phyloP scores from a whole-genome alignment of 2,888 invertebrate species.

The Stratiomys singularior region DNA sequence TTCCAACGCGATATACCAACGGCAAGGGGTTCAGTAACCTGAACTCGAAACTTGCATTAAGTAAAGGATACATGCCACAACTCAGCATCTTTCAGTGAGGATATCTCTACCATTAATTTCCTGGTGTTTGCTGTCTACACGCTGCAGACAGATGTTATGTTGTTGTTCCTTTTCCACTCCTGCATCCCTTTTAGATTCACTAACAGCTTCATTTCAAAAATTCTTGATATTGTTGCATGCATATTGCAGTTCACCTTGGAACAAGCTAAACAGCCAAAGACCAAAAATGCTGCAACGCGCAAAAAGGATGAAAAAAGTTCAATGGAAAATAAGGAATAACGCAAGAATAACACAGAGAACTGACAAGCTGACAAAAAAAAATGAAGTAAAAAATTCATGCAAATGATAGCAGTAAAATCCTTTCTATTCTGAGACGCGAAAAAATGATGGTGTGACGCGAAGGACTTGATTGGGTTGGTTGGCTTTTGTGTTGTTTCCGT shows the following conservation, averaged over 20 bases:
- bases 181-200: not conserved
- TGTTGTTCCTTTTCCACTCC: not conserved
- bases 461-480: slow-evolving; percentile 27
- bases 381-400: slow-evolving; percentile 43
- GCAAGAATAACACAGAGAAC: slow-evolving; percentile 11
- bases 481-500: slow-evolving; percentile 16
- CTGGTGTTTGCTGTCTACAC: not conserved
- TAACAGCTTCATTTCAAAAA: too few relatives aligned
- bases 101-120: not conserved
- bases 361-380: slow-evolving; percentile 39
- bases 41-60: not conserved
- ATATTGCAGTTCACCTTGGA: too few relatives aligned
- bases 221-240: too few relatives aligned
- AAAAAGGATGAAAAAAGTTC: not conserved
- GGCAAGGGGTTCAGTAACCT: not conserved
- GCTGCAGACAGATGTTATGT: not conserved
- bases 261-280: not conserved
- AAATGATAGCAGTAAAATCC: slow-evolving; percentile 45
- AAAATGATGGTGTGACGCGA: slow-evolving; percentile 31
- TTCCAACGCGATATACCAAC: too few relatives aligned
- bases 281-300: not conserved
- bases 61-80: not conserved
- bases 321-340: not conserved
- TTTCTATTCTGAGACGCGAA: slow-evolving; percentile 27
- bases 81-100: not conserved